A percentile compares a stretch with the other conserved stretches of the same genome.
phyloP scores from a whole-genome alignment of 2,888 invertebrate genomes.

The Oligia latruncula region DNA sequence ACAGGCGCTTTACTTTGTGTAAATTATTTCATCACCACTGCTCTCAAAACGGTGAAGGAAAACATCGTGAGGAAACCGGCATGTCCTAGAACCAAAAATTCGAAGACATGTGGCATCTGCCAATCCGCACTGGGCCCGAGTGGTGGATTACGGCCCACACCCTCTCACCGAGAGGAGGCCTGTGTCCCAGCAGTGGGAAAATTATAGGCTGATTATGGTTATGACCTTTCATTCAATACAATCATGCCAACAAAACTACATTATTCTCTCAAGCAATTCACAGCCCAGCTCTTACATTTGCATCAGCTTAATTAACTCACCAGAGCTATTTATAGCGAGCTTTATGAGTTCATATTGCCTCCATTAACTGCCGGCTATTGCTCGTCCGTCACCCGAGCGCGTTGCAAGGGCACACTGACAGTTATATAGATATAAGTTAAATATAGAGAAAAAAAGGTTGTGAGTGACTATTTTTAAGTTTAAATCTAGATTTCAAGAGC shows the following conservation, averaged over 20 bases:
- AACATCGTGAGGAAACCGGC: no score
- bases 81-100: no score
- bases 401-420: not conserved
- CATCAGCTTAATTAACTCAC: constrained; percentile 31
- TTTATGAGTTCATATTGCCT: constrained; percentile 13
- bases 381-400: constrained; percentile 34
- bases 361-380: constrained; percentile 30
- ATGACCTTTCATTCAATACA: not conserved
- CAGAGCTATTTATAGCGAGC: constrained; percentile 24
- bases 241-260: not conserved
- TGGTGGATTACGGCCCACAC: no score
- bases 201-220: no score
- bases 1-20: no score
- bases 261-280: not conserved
- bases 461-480: not conserved
- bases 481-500: not conserved
- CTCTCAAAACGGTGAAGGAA: no score
- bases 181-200: no score
- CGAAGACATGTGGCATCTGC: no score
- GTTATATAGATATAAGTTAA: constrained; percentile 9
- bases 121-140: no score
- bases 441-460: not conserved
- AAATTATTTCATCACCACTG: no score
- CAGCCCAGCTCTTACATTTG: not conserved
- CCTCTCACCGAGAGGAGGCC: no score